Evolutionary conservation across 2,797 vertebrate species (phyloP).

Genomic region (Siniperca undulata): DNA sequence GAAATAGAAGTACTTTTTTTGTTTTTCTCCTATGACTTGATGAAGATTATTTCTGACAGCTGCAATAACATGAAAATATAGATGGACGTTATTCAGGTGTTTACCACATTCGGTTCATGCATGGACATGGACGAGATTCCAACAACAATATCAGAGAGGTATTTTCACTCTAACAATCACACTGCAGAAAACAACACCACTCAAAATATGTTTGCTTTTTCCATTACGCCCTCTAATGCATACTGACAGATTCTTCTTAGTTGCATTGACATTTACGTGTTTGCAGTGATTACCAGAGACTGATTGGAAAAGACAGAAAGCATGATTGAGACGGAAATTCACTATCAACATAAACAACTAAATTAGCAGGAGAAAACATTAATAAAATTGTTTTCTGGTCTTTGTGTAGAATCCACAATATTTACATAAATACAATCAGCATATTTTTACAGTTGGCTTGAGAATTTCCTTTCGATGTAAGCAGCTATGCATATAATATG

Average conservation of each 20-base stretch:
- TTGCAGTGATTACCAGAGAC: slow-evolving; percentile 71
- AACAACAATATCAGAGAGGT: slow-evolving; percentile 63
- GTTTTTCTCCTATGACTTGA: slow-evolving; percentile 41
- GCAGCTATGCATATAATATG: slow-evolving; percentile 77
- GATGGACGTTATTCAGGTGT: slow-evolving; percentile 65
- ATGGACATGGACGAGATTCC: slow-evolving; percentile 64
- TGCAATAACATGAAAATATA: slow-evolving; percentile 71
- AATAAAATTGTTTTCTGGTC: slow-evolving; percentile 70
- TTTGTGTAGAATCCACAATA: slow-evolving; percentile 69
- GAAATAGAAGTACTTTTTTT: slow-evolving; percentile 45
- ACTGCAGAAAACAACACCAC: slow-evolving; percentile 70
- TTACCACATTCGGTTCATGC: slow-evolving; percentile 72
- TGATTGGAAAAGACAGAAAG: slow-evolving; percentile 77
- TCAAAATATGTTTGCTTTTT: slow-evolving; percentile 65
- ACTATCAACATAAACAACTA: slow-evolving; percentile 72
- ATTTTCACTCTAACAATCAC: slow-evolving; percentile 73
- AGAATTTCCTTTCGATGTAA: slow-evolving; percentile 68
- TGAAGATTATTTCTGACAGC: slow-evolving; percentile 72
- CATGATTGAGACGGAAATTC: slow-evolving; percentile 75
- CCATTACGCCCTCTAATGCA: slow-evolving; percentile 70
- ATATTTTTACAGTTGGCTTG: slow-evolving; percentile 71
- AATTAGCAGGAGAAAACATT: slow-evolving; percentile 70
- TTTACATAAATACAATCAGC: slow-evolving; percentile 83
- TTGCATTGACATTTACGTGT: slow-evolving; percentile 72
- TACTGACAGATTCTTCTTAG: slow-evolving; percentile 69